phyloP scores from a whole-genome alignment of 2,888 invertebrate genomes.

The Andricus quercusramuli region DNA sequence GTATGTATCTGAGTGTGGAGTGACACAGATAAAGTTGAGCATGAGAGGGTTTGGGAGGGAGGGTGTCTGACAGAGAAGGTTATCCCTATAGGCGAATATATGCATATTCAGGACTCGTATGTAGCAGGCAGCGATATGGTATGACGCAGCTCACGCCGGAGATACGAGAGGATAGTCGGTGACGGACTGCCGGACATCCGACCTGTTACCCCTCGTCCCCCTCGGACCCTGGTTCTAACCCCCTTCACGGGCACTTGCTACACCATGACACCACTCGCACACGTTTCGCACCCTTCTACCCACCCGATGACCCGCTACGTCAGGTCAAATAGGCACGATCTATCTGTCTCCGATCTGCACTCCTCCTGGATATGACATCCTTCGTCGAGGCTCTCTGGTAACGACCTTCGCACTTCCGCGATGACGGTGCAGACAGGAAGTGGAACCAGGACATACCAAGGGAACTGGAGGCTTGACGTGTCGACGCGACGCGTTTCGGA shows the following conservation, averaged over 20 bases:
- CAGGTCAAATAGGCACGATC: conserved; percentile 53
- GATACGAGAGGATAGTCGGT: conserved; percentile 73
- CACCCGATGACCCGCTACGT: conserved; percentile 56
- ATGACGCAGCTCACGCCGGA: conserved; percentile 68
- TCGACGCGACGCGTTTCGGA: conserved; percentile 11
- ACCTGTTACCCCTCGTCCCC: conserved; percentile 73
- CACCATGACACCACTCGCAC: conserved; percentile 62
- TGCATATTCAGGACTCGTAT: conserved; percentile 77
- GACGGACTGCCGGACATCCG: conserved; percentile 78
- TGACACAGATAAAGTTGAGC: conserved; percentile 43
- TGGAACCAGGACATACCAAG: conserved; percentile 11
- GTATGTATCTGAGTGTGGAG: conserved; percentile 28
- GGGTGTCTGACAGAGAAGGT: conserved; percentile 42
- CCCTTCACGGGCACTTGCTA: conserved; percentile 56
- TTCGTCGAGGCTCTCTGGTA: conserved; percentile 42
- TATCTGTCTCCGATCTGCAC: conserved; percentile 42
- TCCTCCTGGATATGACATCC: conserved; percentile 42
- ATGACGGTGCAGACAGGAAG: conserved; percentile 23
- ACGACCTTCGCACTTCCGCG: conserved; percentile 20
- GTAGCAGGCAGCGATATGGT: conserved; percentile 70
- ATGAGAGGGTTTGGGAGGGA: conserved; percentile 34
- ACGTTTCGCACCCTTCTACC: conserved; percentile 58
- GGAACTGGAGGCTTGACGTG: conserved; percentile 26
- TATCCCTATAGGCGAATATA: conserved; percentile 62
- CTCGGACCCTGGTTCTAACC: conserved; percentile 52